Evolutionary conservation across 2,888 invertebrate genomes (phyloP), one percentile per base, ranked within the genome.

Genomic region (Leuctra nigra): DNA sequence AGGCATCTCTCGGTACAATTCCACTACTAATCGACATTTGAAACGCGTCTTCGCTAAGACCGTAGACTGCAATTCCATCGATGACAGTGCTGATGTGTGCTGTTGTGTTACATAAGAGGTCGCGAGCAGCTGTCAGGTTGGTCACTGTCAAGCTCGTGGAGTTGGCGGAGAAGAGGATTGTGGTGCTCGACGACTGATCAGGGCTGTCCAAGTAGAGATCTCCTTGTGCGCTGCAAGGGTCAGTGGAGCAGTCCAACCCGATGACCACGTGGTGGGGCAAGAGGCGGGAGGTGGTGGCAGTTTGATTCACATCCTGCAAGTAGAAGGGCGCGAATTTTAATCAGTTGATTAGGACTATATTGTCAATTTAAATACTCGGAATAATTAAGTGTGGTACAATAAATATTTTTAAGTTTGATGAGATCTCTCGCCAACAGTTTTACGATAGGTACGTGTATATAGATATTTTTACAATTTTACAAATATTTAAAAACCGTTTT

Each of bases 11-110:
- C 16, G 14, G 16, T 9, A 16, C 4, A 3, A 4, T 18, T 16
- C 16, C 41, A 20, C 20, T 29, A 29, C 11, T 18, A 20, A 50
- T 20, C 18, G 29, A 18, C 25, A 23, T 1, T 2, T 29, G 11
- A 29, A 24, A 16, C 47, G 13, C 23, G 24, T 9, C n/a, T n/a
- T 1, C 6, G 25, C 25, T 29, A 22, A 22, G 11, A 33, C 35
- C 50, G 50, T 18, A 50, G 7, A 50, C 50, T 13, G 35, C 18
- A 35, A 50, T 9, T 13, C 20, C 4, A 20, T 50, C 35, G 11
- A 50, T 2, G 11, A 33, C 22, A 13, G 50, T 33, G 50, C 50
- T 50, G n/a, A n/a, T n/a, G n/a, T n/a, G n/a, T n/a, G n/a, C n/a
- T n/a, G n/a, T n/a, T n/a, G n/a, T 3, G 4, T 3, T n/a, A 23